Conservation (phyloP, 2,888 invertebrate genomes). For the Bruchidius siliquastri region DNA sequence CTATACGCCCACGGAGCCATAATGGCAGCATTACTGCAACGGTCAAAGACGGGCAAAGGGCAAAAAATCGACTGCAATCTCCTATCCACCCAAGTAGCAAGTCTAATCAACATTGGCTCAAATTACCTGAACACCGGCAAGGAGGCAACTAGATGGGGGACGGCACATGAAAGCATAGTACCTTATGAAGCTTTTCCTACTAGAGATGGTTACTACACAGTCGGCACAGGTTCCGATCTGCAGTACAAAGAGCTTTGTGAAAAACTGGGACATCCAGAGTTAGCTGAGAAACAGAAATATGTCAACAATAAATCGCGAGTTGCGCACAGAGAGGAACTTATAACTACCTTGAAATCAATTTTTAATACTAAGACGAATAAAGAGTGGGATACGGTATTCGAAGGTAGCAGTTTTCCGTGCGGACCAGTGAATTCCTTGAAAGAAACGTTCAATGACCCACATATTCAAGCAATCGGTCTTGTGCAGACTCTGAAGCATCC, state of each 20-base stretch:
- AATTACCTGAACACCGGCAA: constrained; percentile 82
- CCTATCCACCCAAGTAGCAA: constrained; percentile 86
- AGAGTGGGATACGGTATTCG: constrained; percentile 71
- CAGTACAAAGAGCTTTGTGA: constrained; percentile 74
- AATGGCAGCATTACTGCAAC: constrained; percentile 79
- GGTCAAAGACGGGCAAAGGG: constrained; percentile 72
- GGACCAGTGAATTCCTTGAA: constrained; percentile 85
- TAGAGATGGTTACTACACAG: constrained; percentile 75
- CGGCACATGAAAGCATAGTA: constrained; percentile 89
- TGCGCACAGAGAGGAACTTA: constrained; percentile 64
- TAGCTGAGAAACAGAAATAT: constrained; percentile 63
- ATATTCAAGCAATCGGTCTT: constrained; percentile 68
- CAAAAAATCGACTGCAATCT: constrained; percentile 93
- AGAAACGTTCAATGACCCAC: constrained; percentile 84
- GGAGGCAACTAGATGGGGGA: constrained; percentile 81
- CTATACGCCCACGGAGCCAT: constrained; percentile 93
- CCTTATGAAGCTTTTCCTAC: constrained; percentile 90
- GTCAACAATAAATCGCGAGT: constrained; percentile 72
- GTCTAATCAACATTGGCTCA: constrained; percentile 82
- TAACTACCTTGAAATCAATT: constrained; percentile 57
- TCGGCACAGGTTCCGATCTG: constrained; percentile 81
- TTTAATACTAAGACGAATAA: constrained; percentile 60
- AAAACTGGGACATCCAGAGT: constrained; percentile 55
- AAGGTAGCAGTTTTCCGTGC: constrained; percentile 74
- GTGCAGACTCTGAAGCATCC: constrained; percentile 70